Percentiles rank a stretch among this genome's conserved stretches.
Conservation (phyloP, 2,888 invertebrate genomes). For the Watsonalla cultraria region DNA sequence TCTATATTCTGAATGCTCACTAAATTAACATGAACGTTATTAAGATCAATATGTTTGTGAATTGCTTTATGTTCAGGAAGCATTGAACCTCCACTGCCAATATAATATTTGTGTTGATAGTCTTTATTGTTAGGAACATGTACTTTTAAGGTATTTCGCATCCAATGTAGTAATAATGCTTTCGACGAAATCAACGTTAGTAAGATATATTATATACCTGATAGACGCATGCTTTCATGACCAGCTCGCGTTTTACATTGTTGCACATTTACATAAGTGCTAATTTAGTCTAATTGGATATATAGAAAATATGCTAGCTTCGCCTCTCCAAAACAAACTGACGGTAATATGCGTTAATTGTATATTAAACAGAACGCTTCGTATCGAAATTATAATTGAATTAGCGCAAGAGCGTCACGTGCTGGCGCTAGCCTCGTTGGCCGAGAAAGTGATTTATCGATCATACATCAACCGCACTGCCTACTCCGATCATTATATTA, state of each 20-base stretch:
- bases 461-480: slow-evolving; percentile 38
- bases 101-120: no score
- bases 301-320: no score
- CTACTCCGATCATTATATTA: slow-evolving; percentile 6
- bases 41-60: slow-evolving; percentile 47
- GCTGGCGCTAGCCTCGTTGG: slow-evolving; percentile 14
- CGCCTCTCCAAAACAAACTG: neutral
- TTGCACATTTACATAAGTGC: no score
- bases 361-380: slow-evolving; percentile 16
- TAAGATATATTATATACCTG: neutral
- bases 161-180: slow-evolving; percentile 5
- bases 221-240: no score
- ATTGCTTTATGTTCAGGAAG: slow-evolving; percentile 10
- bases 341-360: neutral
- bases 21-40: slow-evolving; percentile 67
- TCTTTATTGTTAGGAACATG: no score
- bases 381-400: slow-evolving; percentile 29
- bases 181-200: slow-evolving; percentile 3
- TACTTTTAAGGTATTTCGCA: no score
- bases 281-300: no score
- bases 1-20: slow-evolving; percentile 56
- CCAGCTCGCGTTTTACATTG: no score
- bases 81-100: neutral
- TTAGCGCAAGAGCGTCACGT: slow-evolving; percentile 32
- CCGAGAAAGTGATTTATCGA: slow-evolving; percentile 33